These are phyloP conservation scores for Columba guinea DNA, from an alignment of 2,797 vertebrate species.

Conservation along the genomic window DNA sequence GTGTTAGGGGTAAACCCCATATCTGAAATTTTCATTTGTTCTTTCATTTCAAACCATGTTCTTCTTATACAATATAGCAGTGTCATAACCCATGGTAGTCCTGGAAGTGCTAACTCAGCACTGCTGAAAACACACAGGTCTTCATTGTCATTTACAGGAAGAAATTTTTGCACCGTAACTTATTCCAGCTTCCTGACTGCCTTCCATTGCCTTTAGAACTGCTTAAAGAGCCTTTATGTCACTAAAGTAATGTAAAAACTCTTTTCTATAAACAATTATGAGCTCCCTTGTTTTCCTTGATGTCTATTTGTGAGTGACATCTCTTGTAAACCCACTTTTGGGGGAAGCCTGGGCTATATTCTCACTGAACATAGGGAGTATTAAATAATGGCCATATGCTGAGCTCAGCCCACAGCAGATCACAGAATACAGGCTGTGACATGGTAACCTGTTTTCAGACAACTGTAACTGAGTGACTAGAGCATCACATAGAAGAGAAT, in stretches of 20 bases:
- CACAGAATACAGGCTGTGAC: not conserved
- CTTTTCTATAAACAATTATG: not conserved
- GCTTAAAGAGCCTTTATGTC: not conserved
- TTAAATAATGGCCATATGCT: not conserved
- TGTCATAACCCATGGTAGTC: not conserved
- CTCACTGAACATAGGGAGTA: not conserved
- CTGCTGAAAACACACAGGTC: not conserved
- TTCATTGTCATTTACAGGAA: not conserved
- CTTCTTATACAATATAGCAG: not conserved
- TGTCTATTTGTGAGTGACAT: not conserved
- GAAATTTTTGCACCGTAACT: not conserved
- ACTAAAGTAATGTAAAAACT: not conserved
- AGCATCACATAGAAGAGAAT: not conserved
- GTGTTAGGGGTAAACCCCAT: not conserved
- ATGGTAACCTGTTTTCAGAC: not conserved
- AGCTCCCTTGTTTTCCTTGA: not conserved
- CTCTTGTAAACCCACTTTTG: not conserved
- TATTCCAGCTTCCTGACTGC: not conserved
- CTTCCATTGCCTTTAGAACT: not conserved
- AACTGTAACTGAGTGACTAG: not conserved
- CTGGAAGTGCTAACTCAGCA: not conserved
- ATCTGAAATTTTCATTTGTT: not conserved
- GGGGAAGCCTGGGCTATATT: not conserved
- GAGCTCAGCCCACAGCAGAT: not conserved
- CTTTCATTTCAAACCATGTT: not conserved